A percentile compares a stretch with the other conserved stretches of the same genome.
Conservation (phyloP, 2,888 invertebrate species). For the Lomographa bimaculata region DNA sequence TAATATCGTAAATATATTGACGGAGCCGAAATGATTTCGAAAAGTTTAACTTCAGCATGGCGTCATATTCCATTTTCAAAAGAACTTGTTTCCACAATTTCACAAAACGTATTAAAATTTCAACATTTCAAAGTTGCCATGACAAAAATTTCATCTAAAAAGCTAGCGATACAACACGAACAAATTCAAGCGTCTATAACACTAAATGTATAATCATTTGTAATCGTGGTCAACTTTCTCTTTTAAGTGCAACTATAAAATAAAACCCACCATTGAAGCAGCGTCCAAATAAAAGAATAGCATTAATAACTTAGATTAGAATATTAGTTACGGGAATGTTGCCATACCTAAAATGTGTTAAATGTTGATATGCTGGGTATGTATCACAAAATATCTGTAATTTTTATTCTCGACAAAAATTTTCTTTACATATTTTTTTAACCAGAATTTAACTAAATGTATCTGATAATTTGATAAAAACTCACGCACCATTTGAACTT, state of each 20-base stretch:
- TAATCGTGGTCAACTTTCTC: constrained; percentile 85
- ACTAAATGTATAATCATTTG: constrained; percentile 57
- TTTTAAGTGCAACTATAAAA: constrained; percentile 78
- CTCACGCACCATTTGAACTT: no score
- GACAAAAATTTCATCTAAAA: constrained; percentile 44
- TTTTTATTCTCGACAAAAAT: no score
- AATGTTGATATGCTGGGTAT: neutral
- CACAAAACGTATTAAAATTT: constrained; percentile 6
- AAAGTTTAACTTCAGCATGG: no score
- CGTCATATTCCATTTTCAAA: no score
- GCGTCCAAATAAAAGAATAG: constrained; percentile 72
- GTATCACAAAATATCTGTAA: no score
- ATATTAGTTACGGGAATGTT: constrained; percentile 31
- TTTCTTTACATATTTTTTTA: no score
- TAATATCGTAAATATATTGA: no score
- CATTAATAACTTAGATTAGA: constrained; percentile 38
- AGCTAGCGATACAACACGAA: constrained; percentile 55
- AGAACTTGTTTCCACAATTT: no score
- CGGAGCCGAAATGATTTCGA: no score
- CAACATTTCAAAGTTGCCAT: constrained; percentile 40
- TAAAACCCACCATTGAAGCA: constrained; percentile 78
- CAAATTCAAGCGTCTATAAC: constrained; percentile 35
- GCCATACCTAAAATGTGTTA: constrained; percentile 27
- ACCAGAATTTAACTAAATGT: no score
- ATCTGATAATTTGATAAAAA: no score